Conservation (phyloP, 1,140 invertebrate genomes). For the Pseudomyrmex sp. region DNA sequence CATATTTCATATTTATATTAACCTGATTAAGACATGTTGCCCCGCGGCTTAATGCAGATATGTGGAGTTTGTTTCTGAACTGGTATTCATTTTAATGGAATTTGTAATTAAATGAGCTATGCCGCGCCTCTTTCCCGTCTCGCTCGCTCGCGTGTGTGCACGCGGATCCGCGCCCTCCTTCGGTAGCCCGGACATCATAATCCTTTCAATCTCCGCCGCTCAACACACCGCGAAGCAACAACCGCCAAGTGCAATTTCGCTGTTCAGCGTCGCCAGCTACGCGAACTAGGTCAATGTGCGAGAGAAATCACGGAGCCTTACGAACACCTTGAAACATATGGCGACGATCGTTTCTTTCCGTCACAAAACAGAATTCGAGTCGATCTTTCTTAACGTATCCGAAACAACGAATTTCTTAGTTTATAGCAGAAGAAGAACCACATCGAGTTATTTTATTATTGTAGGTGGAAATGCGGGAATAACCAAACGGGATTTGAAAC, state of each 20-base stretch:
- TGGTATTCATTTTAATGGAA: constrained; percentile 85
- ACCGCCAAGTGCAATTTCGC: constrained; percentile 13
- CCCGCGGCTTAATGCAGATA: constrained; percentile 84
- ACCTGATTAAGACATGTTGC: constrained; percentile 85
- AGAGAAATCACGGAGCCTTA: not conserved
- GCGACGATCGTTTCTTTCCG: not conserved
- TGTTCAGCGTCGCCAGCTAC: not conserved
- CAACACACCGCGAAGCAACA: not conserved
- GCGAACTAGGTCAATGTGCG: constrained; percentile 38
- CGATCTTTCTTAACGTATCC: not conserved
- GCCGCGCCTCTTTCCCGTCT: constrained; percentile 73
- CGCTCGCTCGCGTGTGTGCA: constrained; percentile 34
- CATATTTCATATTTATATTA: constrained; percentile 87
- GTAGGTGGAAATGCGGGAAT: not conserved
- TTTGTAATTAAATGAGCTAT: constrained; percentile 85
- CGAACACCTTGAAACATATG: not conserved
- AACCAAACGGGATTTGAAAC: constrained; percentile 5
- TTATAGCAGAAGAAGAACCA: not conserved
- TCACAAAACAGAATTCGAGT: not conserved
- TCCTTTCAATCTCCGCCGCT: constrained; percentile 52
- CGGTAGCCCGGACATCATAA: constrained; percentile 9
- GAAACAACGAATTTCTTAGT: too few species aligned
- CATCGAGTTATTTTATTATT: not conserved
- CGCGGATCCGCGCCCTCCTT: constrained; percentile 21
- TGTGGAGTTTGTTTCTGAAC: constrained; percentile 86